Base-by-base conservation (phyloP, 1,140 invertebrate genomes). In the Cotesia glomerata region DNA sequence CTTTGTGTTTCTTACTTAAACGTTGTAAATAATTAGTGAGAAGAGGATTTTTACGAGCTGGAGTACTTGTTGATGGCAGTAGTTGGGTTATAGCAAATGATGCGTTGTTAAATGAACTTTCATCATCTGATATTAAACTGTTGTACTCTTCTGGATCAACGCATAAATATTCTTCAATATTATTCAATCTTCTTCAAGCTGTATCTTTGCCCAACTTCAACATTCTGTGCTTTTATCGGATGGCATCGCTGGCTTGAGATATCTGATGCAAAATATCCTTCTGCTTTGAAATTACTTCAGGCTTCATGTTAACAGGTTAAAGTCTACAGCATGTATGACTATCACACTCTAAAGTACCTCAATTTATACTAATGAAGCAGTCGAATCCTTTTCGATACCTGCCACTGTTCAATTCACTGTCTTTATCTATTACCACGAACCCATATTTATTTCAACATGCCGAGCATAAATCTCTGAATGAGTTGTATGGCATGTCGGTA, bases 201-300 rank as follows among this genome's bases (percentile, higher is more conserved):
- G 0, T 39, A 1, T 75, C 56, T 70, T 34, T 14, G 0, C 52
- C 65, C 9, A 16, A 61, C 61, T 75, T 77, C 2, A 75, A 52
- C n/a, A 73, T 61, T 61, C 51, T 66, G 74, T 77, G 69, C 54
- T 75, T 74, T 51, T 59, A 63, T 9, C 74, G 64, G 34, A 75
- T 77, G n/a, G 64, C 71, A 59, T 77, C 69, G 35, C 74, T 77
- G 1, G 61, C 71, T 66, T 69, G 58, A 18, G 67, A 52, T 61
- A 77, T 69, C 61, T 75, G 63, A 52, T 51, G 11, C 35, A 77
- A 51, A 1, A 75, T 13, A 0, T 65, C 18, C 36, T 56, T 70
- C 59, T 2, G 7, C 54, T 56, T 3, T 16, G 34, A 45, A 69
- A 52, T 72, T 9, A 62, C 32, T 74, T 18, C 36, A 61, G 14